A percentile compares a stretch with the other conserved stretches of the same genome.
Evolutionary conservation across 2,797 vertebrate genomes (phyloP).

Genomic region (Ataeniobius toweri): DNA sequence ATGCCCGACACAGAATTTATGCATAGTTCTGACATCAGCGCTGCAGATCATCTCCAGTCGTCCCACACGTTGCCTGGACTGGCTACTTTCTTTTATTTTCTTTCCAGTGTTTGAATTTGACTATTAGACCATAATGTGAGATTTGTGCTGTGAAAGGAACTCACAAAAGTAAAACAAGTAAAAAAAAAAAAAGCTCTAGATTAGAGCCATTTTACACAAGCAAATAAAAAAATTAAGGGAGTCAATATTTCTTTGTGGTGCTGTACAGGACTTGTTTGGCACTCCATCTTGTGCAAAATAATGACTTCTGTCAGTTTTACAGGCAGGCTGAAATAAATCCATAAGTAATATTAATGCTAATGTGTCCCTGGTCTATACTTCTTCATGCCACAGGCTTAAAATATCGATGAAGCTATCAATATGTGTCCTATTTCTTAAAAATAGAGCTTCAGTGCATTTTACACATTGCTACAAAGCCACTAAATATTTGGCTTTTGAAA

Average conservation of each 20-base stretch:
- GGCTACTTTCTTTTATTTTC: not conserved
- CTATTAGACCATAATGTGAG: not conserved
- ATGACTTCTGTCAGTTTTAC: conserved; percentile 5
- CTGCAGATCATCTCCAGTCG: not conserved
- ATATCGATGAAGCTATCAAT: not conserved
- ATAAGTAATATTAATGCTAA: conserved; percentile 5
- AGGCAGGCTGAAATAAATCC: conserved; percentile 1
- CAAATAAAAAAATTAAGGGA: not conserved
- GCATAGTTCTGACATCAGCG: too few relatives aligned
- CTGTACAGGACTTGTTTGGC: not conserved
- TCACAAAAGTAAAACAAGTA: not conserved
- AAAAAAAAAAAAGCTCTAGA: not conserved
- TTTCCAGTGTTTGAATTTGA: not conserved
- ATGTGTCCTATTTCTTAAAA: not conserved
- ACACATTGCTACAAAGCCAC: not conserved
- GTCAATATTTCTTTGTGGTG: not conserved
- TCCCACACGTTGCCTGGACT: not conserved
- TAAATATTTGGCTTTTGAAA: not conserved
- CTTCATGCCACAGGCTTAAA: not conserved
- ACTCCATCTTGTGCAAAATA: conserved; percentile 1
- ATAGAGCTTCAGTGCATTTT: not conserved
- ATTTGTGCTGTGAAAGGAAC: not conserved
- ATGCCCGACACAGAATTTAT: too few relatives aligned
- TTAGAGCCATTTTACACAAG: not conserved
- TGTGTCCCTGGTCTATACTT: conserved; percentile 1